Conservation (phyloP, 1,140 invertebrate species). For the Drosophila bocki region DNA sequence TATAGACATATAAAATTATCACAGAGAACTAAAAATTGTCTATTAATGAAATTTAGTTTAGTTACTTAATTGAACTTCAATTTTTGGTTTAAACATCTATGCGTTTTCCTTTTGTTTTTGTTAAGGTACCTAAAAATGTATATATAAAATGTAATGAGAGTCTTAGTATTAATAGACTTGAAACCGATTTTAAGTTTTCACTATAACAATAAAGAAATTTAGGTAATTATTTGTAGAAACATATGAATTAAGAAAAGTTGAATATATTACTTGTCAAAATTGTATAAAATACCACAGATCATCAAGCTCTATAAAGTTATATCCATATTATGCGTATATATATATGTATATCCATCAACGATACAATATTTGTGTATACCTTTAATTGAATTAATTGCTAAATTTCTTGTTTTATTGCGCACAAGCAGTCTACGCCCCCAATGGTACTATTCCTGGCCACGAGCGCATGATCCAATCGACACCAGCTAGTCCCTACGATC, state of each 20-base stretch:
- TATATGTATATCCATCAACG: constrained; percentile 6
- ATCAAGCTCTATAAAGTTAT: constrained; percentile 53
- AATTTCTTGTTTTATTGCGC: constrained; percentile 35
- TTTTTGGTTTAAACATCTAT: neutral
- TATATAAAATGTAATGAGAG: neutral
- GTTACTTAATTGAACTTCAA: neutral
- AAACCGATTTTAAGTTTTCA: neutral
- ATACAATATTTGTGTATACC: neutral
- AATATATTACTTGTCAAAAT: neutral
- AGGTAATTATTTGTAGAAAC: neutral
- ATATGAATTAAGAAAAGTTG: neutral
- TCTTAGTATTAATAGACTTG: neutral
- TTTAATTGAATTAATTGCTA: neutral
- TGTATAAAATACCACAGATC: constrained; percentile 37
- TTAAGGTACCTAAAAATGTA: neutral
- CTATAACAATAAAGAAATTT: neutral
- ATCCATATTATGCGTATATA: constrained; percentile 2
- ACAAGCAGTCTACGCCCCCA: constrained; percentile 86
- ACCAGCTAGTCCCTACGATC: constrained; percentile 91
- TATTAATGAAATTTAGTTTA: neutral
- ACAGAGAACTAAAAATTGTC: no score
- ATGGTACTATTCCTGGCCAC: constrained; percentile 88
- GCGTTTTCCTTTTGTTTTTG: neutral
- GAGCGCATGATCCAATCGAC: constrained; percentile 90
- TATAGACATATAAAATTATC: neutral